These are phyloP conservation scores for Syngnathus floridae DNA, from an alignment of 2,113 vertebrate genomes.

Conservation along the genomic window DNA sequence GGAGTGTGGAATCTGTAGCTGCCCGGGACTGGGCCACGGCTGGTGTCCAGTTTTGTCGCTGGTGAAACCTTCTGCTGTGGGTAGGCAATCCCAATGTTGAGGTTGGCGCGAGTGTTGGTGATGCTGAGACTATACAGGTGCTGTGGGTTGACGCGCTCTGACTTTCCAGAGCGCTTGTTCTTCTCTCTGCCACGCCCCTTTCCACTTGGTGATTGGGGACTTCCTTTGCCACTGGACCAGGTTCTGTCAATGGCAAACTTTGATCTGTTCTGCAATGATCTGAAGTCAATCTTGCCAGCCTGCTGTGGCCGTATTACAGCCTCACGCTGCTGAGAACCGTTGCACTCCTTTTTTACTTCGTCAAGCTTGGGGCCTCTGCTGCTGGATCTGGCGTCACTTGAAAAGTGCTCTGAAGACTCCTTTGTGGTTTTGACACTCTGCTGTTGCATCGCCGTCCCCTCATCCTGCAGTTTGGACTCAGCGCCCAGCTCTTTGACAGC, in stretches of 20 bases:
- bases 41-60: slow-evolving; percentile 75
- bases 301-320: slow-evolving; percentile 83
- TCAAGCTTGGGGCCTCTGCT: slow-evolving; percentile 55
- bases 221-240: slow-evolving; percentile 75
- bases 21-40: slow-evolving; percentile 61
- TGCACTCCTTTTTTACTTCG: slow-evolving; percentile 71
- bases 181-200: slow-evolving; percentile 75
- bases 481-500: slow-evolving; percentile 69
- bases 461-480: slow-evolving; percentile 72
- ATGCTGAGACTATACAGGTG: slow-evolving; percentile 83
- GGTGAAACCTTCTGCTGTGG: slow-evolving; percentile 79
- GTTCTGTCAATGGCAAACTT: slow-evolving; percentile 71
- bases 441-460: slow-evolving; percentile 71
- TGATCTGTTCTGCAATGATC: slow-evolving; percentile 74
- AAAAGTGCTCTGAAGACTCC: slow-evolving; percentile 57
- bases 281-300: slow-evolving; percentile 80
- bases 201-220: slow-evolving; percentile 74
- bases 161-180: slow-evolving; percentile 69
- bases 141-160: slow-evolving; percentile 75
- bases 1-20: slow-evolving; percentile 79
- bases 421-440: slow-evolving; percentile 67
- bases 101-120: slow-evolving; percentile 72
- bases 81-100: slow-evolving; percentile 82
- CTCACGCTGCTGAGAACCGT: slow-evolving; percentile 79
- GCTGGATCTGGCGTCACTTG: slow-evolving; percentile 55